A percentile compares a stretch with the other conserved stretches of the same genome.
phyloP scores from a whole-genome alignment of 2,888 invertebrate genomes.

The Pyrochroa serraticornis region DNA sequence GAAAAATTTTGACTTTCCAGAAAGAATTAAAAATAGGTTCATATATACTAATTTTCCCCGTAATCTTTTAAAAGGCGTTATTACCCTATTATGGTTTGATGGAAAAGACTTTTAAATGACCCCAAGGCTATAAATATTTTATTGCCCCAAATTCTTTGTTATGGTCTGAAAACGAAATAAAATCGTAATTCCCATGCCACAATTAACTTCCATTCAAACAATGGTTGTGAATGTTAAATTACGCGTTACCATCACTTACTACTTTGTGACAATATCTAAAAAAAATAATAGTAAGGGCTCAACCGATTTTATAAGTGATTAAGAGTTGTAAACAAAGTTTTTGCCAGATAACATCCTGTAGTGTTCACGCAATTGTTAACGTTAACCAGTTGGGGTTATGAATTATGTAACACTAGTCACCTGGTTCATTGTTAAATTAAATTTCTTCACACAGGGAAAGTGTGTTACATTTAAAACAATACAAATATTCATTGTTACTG shows the following conservation, averaged over 20 bases:
- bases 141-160: too few species aligned
- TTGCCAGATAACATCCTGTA: too few species aligned
- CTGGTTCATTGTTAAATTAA: not conserved
- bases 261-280: not conserved
- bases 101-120: too few species aligned
- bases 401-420: not conserved
- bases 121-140: too few species aligned
- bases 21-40: too few species aligned
- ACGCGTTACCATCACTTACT: constrained; percentile 14
- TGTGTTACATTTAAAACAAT: not conserved
- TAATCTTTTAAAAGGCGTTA: too few species aligned
- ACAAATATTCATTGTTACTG: too few species aligned
- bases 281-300: not conserved
- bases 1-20: not conserved
- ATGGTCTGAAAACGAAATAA: not conserved
- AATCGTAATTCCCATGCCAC: not conserved
- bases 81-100: too few species aligned
- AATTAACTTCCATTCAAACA: constrained; percentile 10
- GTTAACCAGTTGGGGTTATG: not conserved
- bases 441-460: not conserved
- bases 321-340: too few species aligned
- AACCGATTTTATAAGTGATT: not conserved
- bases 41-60: too few species aligned
- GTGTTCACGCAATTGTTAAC: too few species aligned
- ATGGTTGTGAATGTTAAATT: too few species aligned